A percentile compares a stretch with the other conserved stretches of the same genome.
These are phyloP conservation scores for Psilanteris sp. DNA, from an alignment of 1,140 invertebrate species.

Conservation along the genomic window DNA sequence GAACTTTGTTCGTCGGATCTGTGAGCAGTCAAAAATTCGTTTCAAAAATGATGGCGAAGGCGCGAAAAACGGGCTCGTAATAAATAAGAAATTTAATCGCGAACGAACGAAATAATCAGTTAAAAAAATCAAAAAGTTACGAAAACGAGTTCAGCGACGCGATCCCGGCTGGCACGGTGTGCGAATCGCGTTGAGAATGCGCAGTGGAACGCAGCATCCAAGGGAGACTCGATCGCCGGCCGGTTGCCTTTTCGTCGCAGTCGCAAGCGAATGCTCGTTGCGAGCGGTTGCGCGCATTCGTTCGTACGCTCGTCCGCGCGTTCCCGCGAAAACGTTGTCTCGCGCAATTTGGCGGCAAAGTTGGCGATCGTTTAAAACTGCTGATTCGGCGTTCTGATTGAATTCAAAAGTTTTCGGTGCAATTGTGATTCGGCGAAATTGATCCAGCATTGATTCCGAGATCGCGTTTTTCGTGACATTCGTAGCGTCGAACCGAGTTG, in stretches of 20 bases:
- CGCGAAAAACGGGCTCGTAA: no score
- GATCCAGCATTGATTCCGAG: neutral
- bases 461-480: neutral
- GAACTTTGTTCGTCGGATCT: no score
- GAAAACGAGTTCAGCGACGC: constrained; percentile 31
- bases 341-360: neutral
- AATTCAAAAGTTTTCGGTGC: no score
- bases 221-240: constrained; percentile 41
- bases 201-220: constrained; percentile 52
- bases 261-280: constrained; percentile 50
- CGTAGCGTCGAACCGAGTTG: no score
- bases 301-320: constrained; percentile 3
- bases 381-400: no score
- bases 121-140: constrained; percentile 5
- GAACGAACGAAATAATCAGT: no score
- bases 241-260: constrained; percentile 41
- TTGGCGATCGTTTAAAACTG: no score
- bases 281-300: constrained; percentile 27
- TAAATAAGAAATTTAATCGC: no score
- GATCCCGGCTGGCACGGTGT: constrained; percentile 17
- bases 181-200: constrained; percentile 45
- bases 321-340: neutral
- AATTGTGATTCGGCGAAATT: no score
- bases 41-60: no score
- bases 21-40: no score